Conservation (phyloP, 2,888 invertebrate genomes). For the Cotesia congregata region DNA sequence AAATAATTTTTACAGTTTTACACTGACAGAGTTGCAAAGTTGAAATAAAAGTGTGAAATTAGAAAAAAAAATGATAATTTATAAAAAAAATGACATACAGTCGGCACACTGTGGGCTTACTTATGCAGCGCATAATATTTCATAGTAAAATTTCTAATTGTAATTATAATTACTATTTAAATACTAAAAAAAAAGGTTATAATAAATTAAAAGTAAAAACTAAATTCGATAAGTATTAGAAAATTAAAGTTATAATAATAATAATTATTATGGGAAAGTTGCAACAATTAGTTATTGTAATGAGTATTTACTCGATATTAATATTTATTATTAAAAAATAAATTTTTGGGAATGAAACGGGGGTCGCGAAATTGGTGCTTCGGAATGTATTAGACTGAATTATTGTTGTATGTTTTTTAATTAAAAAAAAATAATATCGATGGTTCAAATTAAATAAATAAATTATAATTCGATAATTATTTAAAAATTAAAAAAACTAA, state of each 20-base stretch:
- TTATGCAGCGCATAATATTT: constrained; percentile 36
- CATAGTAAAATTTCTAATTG: constrained; percentile 34
- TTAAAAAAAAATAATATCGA: constrained; percentile 27
- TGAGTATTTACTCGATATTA: constrained; percentile 22
- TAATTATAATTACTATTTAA: constrained; percentile 34
- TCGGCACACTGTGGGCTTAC: constrained; percentile 34
- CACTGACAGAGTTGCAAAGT: neutral
- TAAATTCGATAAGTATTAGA: constrained; percentile 18
- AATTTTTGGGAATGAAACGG: constrained; percentile 19
- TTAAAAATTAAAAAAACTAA: constrained; percentile 37
- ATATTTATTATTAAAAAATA: constrained; percentile 22
- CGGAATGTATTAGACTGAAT: constrained; percentile 69
- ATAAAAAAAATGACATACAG: constrained; percentile 20
- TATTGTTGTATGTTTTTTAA: constrained; percentile 59
- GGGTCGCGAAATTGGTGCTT: constrained; percentile 63
- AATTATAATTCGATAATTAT: constrained; percentile 61
- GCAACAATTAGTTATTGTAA: constrained; percentile 30
- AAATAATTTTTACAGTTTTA: neutral
- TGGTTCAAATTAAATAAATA: constrained; percentile 12
- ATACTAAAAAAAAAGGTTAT: constrained; percentile 1
- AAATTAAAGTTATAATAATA: constrained; percentile 17
- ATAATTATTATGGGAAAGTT: constrained; percentile 33
- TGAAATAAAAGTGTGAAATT: neutral
- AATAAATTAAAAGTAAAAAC: constrained; percentile 8
- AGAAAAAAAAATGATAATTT: neutral